These are phyloP conservation scores for Liodrosophila aerea DNA, from an alignment of 2,888 invertebrate genomes.

Conservation along the genomic window DNA sequence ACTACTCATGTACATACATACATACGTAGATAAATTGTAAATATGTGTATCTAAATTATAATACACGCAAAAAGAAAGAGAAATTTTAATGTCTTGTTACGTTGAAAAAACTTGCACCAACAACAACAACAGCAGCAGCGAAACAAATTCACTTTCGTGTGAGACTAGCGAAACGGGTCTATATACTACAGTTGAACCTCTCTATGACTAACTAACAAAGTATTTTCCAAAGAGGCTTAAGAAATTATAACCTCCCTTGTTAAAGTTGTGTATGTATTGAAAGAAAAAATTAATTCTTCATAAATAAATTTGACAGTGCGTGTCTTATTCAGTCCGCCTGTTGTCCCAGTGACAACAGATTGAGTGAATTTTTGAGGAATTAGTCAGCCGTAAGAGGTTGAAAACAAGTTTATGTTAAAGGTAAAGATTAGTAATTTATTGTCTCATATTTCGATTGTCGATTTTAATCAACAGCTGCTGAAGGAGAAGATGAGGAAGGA, in stretches of 20 bases:
- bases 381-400: slow-evolving; percentile 45
- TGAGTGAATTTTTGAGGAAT: slow-evolving; percentile 33
- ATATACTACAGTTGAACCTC: slow-evolving; percentile 24
- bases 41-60: not conserved
- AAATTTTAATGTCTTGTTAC: slow-evolving; percentile 63
- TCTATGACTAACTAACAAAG: slow-evolving; percentile 18
- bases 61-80: slow-evolving; percentile 59
- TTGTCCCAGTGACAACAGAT: slow-evolving; percentile 38
- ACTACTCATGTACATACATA: not conserved
- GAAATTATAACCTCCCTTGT: too few species aligned
- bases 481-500: slow-evolving; percentile 87
- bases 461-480: slow-evolving; percentile 39
- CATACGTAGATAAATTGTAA: not conserved
- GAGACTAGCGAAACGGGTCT: slow-evolving; percentile 79
- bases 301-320: too few species aligned
- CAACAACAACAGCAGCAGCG: slow-evolving; percentile 22
- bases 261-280: too few species aligned
- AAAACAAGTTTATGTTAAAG: slow-evolving; percentile 37
- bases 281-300: too few species aligned
- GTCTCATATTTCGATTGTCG: too few species aligned
- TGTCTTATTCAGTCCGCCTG: not conserved
- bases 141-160: slow-evolving; percentile 79
- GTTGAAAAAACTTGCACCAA: slow-evolving; percentile 34
- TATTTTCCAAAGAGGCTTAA: too few species aligned
- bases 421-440: not conserved